A percentile compares a stretch with the other conserved stretches of the same genome.
Evolutionary conservation across 2,888 invertebrate genomes (phyloP).

Genomic region (Cataglyphis albicans): DNA sequence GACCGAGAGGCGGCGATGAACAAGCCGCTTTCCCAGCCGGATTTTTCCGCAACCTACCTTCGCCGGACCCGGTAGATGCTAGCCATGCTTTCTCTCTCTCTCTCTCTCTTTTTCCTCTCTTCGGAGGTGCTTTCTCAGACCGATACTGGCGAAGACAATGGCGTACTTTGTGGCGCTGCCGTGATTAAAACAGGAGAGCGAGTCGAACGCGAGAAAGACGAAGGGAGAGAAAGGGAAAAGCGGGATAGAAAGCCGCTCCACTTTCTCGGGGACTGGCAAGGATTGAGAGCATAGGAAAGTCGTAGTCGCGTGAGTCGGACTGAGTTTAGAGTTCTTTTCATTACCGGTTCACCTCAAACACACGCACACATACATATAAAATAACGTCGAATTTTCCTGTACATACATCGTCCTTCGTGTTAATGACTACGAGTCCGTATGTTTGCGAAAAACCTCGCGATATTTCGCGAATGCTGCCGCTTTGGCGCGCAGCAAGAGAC

Average conservation of each 20-base stretch:
- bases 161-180: slow-evolving; percentile 80
- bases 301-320: slow-evolving; percentile 64
- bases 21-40: slow-evolving; percentile 70
- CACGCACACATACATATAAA: slow-evolving; percentile 5
- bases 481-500: slow-evolving; percentile 18
- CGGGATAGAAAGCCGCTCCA: slow-evolving; percentile 66
- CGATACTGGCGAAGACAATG: slow-evolving; percentile 81
- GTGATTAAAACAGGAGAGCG: slow-evolving; percentile 80
- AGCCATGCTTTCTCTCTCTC: neutral
- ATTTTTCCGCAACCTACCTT: slow-evolving; percentile 73
- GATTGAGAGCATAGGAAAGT: slow-evolving; percentile 45
- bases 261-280: slow-evolving; percentile 47
- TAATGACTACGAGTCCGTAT: neutral
- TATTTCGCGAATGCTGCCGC: slow-evolving; percentile 47
- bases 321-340: slow-evolving; percentile 82
- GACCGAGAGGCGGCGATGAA: slow-evolving; percentile 64
- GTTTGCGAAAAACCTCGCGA: neutral
- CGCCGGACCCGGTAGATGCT: slow-evolving; percentile 27
- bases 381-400: slow-evolving; percentile 66
- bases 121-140: slow-evolving; percentile 79
- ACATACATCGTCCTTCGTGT: slow-evolving; percentile 8
- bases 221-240: slow-evolving; percentile 46
- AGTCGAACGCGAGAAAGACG: slow-evolving; percentile 60
- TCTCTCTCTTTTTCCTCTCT: neutral
- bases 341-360: slow-evolving; percentile 75